Evolutionary conservation across 2,888 invertebrate species (phyloP).

Genomic region (Sarcophaga carnaria): DNA sequence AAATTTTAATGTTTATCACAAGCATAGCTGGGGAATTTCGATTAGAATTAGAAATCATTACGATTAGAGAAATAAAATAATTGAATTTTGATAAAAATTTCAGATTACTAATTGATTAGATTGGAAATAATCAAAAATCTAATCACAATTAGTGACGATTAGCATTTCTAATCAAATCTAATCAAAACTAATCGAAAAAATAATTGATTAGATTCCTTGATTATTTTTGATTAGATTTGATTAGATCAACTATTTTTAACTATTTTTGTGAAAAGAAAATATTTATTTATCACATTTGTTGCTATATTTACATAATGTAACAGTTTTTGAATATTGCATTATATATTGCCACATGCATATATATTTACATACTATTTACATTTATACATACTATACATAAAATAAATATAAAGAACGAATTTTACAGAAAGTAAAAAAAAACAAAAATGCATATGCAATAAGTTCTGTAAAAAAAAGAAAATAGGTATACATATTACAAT

Average conservation of each 20-base stretch:
- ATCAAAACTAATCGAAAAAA: conserved; percentile 31
- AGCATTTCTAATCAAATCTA: conserved; percentile 28
- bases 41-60: conserved; percentile 11
- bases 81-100: too few relatives aligned
- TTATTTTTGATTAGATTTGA: conserved; percentile 43
- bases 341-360: too few relatives aligned
- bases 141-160: conserved; percentile 18
- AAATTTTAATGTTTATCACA: too few relatives aligned
- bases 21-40: conserved; percentile 7
- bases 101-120: conserved; percentile 13
- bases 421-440: too few relatives aligned
- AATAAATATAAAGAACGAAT: too few relatives aligned
- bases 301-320: background rate
- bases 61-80: background rate
- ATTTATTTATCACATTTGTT: conserved; percentile 18
- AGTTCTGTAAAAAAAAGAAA: too few relatives aligned
- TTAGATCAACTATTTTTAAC: conserved; percentile 36
- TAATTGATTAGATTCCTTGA: conserved; percentile 6
- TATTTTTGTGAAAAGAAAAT: conserved; percentile 18
- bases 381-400: too few relatives aligned
- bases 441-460: too few relatives aligned
- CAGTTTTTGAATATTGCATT: too few relatives aligned
- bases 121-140: conserved; percentile 27
- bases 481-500: too few relatives aligned
- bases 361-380: too few relatives aligned